Conservation (phyloP, 2,113 vertebrate species). For the Dicentrarchus labrax region DNA sequence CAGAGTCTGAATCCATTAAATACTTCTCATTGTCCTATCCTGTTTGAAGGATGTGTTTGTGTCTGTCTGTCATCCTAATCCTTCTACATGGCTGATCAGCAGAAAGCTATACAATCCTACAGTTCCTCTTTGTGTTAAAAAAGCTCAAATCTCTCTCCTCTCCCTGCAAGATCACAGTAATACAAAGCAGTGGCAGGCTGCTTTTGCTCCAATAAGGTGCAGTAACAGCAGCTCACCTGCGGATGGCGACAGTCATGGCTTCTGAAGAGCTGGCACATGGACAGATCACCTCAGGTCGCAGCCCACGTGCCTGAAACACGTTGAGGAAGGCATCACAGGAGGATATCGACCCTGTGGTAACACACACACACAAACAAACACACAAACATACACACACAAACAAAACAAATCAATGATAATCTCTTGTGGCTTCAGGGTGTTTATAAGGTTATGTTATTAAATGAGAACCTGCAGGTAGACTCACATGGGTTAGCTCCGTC, state of each 20-base stretch:
- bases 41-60: slow-evolving; percentile 14
- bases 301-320: slow-evolving; percentile 94
- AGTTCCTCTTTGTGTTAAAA: background rate
- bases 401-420: slow-evolving; percentile 32
- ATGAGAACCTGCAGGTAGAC: slow-evolving; percentile 67
- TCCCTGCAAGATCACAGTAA: slow-evolving; percentile 1
- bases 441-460: slow-evolving; percentile 17
- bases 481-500: slow-evolving; percentile 98
- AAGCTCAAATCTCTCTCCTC: background rate
- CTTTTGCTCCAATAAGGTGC: slow-evolving; percentile 41
- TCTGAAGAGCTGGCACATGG: slow-evolving; percentile 95
- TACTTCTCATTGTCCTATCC: no score
- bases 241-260: slow-evolving; percentile 94
- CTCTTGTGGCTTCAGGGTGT: slow-evolving; percentile 18
- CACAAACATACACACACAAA: slow-evolving; percentile 16
- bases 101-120: slow-evolving; percentile 28
- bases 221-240: slow-evolving; percentile 85
- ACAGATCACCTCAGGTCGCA: slow-evolving; percentile 96
- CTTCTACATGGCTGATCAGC: slow-evolving; percentile 4
- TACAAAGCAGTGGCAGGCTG: background rate
- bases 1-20: background rate
- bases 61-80: slow-evolving; percentile 13
- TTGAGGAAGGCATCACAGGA: slow-evolving; percentile 98
- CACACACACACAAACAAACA: slow-evolving; percentile 19
- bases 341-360: slow-evolving; percentile 93